Evolutionary conservation across 2,113 vertebrate species (phyloP).

Genomic region (Limnothrissa miodon): DNA sequence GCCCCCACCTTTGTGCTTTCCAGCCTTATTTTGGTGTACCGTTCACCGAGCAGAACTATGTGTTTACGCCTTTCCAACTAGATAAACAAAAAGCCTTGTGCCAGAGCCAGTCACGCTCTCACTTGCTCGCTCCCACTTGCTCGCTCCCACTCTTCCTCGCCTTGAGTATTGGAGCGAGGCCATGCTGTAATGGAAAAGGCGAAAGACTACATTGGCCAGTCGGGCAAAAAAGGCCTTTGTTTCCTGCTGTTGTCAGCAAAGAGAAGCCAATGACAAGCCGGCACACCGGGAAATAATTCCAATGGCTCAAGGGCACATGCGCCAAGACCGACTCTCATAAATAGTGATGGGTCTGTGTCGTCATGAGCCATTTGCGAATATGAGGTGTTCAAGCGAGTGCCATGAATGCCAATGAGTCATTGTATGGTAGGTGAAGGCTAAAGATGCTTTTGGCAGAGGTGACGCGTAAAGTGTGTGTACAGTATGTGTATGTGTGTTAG

Average conservation of each 20-base stretch:
- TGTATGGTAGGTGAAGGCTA: not conserved
- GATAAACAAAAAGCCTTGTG: not conserved
- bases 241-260: conserved; percentile 5
- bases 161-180: conserved; percentile 5
- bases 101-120: not conserved
- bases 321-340: not conserved
- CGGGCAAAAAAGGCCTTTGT: not conserved
- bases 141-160: not conserved
- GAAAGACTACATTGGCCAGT: not conserved
- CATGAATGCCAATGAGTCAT: not conserved
- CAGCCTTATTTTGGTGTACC: not conserved
- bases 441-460: not conserved
- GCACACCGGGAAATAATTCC: not conserved
- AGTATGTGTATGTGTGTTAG: no score
- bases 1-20: not conserved
- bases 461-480: not conserved
- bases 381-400: not conserved
- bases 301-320: conserved; percentile 1
- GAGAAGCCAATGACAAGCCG: not conserved
- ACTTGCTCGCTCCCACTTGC: no score
- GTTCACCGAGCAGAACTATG: not conserved
- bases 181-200: conserved; percentile 11
- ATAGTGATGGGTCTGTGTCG: not conserved
- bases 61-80: not conserved
- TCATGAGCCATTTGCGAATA: conserved; percentile 8